Conservation (phyloP, 1,140 invertebrate species). For the Phymorhynchus buccinoides region DNA sequence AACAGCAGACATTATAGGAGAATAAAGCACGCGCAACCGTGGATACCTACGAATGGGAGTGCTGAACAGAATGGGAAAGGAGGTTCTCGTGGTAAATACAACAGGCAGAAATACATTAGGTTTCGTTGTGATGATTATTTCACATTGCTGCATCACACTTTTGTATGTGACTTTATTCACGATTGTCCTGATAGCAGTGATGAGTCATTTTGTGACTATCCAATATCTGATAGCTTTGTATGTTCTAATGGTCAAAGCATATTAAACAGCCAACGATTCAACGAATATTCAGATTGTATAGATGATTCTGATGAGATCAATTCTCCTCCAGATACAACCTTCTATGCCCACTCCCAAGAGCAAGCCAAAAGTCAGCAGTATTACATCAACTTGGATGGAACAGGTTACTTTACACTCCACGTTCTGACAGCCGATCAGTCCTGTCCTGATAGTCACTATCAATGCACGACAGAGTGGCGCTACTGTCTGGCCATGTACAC, state of each 20-base stretch:
- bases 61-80: not conserved
- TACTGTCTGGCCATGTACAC: not conserved
- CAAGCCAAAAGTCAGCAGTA: not conserved
- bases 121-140: not conserved
- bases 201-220: not conserved
- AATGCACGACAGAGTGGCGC: not conserved
- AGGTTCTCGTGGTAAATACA: not conserved
- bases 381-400: not conserved
- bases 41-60: not conserved
- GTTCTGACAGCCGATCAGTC: not conserved
- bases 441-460: conserved; percentile 11
- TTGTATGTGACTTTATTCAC: not conserved
- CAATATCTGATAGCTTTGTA: not conserved
- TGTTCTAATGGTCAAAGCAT: not conserved
- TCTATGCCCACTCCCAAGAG: not conserved
- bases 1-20: not conserved
- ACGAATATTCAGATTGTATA: not conserved
- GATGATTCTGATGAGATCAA: not conserved
- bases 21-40: not conserved
- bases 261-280: not conserved
- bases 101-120: not conserved
- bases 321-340: not conserved
- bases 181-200: not conserved
- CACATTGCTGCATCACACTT: not conserved
- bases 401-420: not conserved